Conservation (phyloP, 2,113 vertebrate species). For the Nothoprocta pentlandii region DNA sequence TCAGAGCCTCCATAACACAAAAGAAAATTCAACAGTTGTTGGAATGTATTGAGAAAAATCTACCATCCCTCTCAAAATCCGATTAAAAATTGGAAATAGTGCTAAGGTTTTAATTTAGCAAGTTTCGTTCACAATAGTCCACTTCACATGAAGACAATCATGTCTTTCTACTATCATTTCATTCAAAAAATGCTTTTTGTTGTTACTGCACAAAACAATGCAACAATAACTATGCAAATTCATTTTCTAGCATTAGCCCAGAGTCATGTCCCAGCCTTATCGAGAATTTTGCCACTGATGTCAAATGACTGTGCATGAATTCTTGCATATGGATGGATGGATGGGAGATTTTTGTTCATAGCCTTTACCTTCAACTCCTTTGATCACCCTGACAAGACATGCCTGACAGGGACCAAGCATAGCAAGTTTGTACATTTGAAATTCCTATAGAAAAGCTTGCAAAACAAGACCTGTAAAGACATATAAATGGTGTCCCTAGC, state of each 20-base stretch:
- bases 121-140: background rate
- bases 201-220: background rate
- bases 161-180: background rate
- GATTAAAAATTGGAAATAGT: background rate
- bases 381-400: background rate
- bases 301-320: background rate
- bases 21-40: background rate
- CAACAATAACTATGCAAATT: background rate
- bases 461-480: background rate
- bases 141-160: background rate
- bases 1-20: background rate
- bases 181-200: background rate
- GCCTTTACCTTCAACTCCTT: background rate
- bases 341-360: background rate
- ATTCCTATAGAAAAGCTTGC: background rate
- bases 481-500: background rate
- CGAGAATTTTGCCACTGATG: background rate
- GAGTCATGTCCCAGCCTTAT: background rate
- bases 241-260: background rate
- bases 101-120: slow-evolving; percentile 26
- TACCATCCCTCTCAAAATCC: background rate
- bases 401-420: background rate
- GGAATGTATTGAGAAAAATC: background rate
- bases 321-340: background rate
- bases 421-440: background rate